Percentiles rank a stretch among this genome's conserved stretches.
Evolutionary conservation across 2,113 vertebrate genomes (phyloP).

Genomic region (Heptranchias perlo): DNA sequence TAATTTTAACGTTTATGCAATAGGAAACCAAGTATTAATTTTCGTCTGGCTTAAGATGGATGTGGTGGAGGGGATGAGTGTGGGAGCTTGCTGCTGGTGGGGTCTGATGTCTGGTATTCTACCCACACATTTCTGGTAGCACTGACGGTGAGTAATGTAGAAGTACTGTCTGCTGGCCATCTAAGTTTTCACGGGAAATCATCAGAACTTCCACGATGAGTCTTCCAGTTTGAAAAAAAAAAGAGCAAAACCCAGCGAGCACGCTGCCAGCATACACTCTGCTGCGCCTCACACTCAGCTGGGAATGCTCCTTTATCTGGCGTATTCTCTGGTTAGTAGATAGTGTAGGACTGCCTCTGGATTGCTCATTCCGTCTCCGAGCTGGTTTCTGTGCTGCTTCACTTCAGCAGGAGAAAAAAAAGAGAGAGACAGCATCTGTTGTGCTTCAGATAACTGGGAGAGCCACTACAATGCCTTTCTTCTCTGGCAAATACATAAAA

Average conservation of each 20-base stretch:
- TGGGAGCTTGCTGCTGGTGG: background rate
- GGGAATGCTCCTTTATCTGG: background rate
- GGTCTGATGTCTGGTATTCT: background rate
- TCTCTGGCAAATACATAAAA: slow-evolving; percentile 22
- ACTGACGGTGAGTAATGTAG: background rate
- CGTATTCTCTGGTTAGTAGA: background rate
- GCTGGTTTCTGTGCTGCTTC: background rate
- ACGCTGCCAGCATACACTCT: too few relatives aligned
- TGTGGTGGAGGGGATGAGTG: slow-evolving; percentile 18
- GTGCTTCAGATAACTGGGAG: background rate
- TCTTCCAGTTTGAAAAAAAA: background rate
- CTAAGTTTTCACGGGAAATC: background rate
- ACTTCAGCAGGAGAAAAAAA: background rate
- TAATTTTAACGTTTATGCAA: background rate
- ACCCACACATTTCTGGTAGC: background rate
- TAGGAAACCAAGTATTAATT: too few relatives aligned
- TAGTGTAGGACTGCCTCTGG: background rate
- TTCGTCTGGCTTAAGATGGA: background rate
- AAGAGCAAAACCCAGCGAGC: background rate
- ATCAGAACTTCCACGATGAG: too few relatives aligned
- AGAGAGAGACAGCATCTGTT: background rate
- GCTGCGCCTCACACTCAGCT: background rate
- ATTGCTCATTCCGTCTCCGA: background rate
- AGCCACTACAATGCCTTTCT: slow-evolving; percentile 9
- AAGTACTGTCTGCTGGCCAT: background rate